Percentiles rank a stretch among this genome's conserved stretches.
phyloP scores from a whole-genome alignment of 2,797 vertebrate genomes.

The Girardinus metallicus region DNA sequence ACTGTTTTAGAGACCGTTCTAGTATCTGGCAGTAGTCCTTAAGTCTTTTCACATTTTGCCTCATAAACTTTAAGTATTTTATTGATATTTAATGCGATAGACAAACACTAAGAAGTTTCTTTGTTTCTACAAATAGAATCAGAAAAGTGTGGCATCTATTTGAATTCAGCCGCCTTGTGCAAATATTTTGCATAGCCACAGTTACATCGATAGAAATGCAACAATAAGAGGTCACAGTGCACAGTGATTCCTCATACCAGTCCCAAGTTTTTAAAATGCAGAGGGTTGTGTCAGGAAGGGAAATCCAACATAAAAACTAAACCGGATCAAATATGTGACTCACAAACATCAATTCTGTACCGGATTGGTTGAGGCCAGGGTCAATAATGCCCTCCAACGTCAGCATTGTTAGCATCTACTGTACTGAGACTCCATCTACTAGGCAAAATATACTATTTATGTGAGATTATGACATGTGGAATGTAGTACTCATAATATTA shows the following conservation, averaged over 20 bases:
- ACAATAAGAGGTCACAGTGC: not conserved
- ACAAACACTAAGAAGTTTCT: not conserved
- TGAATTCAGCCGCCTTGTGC: not conserved
- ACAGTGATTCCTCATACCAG: not conserved
- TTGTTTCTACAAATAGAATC: not conserved
- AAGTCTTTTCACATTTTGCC: not conserved
- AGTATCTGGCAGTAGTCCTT: not conserved
- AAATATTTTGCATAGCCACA: not conserved
- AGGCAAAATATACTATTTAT: no score
- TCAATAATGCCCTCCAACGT: not conserved
- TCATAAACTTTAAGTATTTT: not conserved
- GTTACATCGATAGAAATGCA: not conserved
- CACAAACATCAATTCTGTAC: not conserved
- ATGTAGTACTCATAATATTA: no score
- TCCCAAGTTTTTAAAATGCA: not conserved
- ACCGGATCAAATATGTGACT: not conserved
- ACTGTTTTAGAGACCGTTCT: conserved; percentile 5
- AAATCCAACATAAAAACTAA: not conserved
- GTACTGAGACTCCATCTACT: no score
- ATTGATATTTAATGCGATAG: not conserved
- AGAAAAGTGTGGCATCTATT: not conserved
- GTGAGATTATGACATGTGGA: no score
- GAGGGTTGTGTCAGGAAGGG: not conserved
- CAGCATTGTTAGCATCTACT: no score
- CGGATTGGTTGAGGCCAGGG: not conserved